These are phyloP conservation scores for Drosophila bifasciata DNA, from an alignment of 1,140 invertebrate species.

Conservation along the genomic window DNA sequence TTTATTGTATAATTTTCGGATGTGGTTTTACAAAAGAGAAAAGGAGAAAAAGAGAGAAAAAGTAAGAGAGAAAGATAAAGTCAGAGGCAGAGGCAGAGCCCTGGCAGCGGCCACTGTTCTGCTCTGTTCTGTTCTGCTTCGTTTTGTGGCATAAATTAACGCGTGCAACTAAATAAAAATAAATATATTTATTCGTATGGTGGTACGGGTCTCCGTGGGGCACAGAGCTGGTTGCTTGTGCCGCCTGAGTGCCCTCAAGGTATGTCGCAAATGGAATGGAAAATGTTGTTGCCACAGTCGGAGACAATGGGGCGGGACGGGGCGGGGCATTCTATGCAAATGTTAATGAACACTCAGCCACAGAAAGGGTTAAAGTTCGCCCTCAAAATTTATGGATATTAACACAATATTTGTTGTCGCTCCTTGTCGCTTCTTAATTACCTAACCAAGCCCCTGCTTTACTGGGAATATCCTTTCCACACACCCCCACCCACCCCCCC, in stretches of 20 bases:
- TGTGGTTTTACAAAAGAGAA: slow-evolving; percentile 56
- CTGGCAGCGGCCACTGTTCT: slow-evolving; percentile 4
- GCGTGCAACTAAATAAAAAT: slow-evolving; percentile 76
- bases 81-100: no score
- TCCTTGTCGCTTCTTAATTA: slow-evolving; percentile 55
- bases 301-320: slow-evolving; percentile 76
- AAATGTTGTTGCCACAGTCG: slow-evolving; percentile 2
- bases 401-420: slow-evolving; percentile 71
- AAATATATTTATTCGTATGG: slow-evolving; percentile 77
- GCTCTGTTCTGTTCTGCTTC: slow-evolving; percentile 19
- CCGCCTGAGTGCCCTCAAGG: slow-evolving; percentile 55
- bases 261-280: slow-evolving; percentile 36
- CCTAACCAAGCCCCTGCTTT: slow-evolving; percentile 54
- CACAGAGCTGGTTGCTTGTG: slow-evolving; percentile 38
- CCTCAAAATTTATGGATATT: slow-evolving; percentile 68
- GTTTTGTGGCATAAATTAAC: slow-evolving; percentile 79
- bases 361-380: slow-evolving; percentile 62
- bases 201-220: slow-evolving; percentile 17
- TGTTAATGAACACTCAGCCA: slow-evolving; percentile 25
- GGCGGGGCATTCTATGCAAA: slow-evolving; percentile 70
- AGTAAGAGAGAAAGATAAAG: neutral
- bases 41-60: no score
- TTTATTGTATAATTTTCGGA: slow-evolving; percentile 83
- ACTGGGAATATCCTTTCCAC: slow-evolving; percentile 28
- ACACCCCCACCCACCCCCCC: neutral